Percentiles rank a stretch among this genome's conserved stretches.
These are phyloP conservation scores for Harpalus rubripes DNA, from an alignment of 2,888 invertebrate species.

Conservation along the genomic window DNA sequence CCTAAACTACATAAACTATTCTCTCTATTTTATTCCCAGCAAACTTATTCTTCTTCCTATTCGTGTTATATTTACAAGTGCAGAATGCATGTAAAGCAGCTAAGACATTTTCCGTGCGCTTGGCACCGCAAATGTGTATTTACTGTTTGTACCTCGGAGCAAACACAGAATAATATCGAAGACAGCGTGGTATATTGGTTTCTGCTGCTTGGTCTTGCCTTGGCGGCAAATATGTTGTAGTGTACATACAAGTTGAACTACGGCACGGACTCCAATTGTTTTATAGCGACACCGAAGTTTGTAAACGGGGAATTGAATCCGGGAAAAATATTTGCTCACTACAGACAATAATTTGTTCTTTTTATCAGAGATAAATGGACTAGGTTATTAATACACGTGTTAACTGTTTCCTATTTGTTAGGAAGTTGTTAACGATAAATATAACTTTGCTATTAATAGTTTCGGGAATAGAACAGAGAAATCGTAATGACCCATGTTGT, in stretches of 20 bases:
- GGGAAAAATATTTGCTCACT: constrained; percentile 7
- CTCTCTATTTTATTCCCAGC: not conserved
- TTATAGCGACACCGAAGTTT: constrained; percentile 2
- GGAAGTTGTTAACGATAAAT: no score
- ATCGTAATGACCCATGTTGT: no score
- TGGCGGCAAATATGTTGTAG: not conserved
- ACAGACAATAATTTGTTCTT: not conserved
- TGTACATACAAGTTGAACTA: not conserved
- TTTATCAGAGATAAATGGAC: not conserved
- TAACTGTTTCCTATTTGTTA: no score
- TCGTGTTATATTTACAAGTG: constrained; percentile 8
- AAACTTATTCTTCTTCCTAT: not conserved
- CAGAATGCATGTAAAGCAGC: constrained; percentile 27
- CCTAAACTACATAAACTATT: no score
- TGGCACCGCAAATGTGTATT: constrained; percentile 20
- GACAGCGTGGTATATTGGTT: constrained; percentile 28
- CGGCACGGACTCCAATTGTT: not conserved
- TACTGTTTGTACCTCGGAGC: not conserved
- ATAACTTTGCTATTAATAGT: no score
- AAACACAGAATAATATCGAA: constrained; percentile 9
- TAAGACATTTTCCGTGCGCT: not conserved
- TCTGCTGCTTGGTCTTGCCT: not conserved
- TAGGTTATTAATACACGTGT: not conserved
- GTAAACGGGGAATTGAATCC: constrained; percentile 24
- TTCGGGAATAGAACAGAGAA: no score